These are phyloP conservation scores for Trachelus tabidus DNA, from an alignment of 2,888 invertebrate genomes.

Conservation along the genomic window DNA sequence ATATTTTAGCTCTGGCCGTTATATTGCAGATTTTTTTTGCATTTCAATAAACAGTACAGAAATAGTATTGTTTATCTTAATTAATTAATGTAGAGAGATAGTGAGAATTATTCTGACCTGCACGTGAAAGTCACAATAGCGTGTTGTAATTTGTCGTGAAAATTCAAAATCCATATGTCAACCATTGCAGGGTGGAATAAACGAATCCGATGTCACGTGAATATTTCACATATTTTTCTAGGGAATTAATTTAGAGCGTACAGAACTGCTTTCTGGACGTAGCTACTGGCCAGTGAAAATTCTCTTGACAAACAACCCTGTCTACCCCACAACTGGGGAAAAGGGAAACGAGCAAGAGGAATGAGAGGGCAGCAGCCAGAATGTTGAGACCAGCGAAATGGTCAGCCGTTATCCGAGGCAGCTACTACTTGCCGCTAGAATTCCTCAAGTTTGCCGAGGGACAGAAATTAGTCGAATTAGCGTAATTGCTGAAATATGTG, in stretches of 20 bases:
- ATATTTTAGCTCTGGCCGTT: not conserved
- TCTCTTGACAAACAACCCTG: constrained; percentile 44
- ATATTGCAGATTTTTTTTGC: not conserved
- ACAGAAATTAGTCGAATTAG: constrained; percentile 44
- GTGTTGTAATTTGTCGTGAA: constrained; percentile 34
- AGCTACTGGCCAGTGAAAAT: constrained; percentile 32
- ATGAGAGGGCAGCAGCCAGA: not conserved
- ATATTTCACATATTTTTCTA: constrained; percentile 51
- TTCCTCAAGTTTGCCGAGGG: constrained; percentile 44
- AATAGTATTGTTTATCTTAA: not conserved
- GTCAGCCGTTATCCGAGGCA: constrained; percentile 11
- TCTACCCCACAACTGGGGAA: not conserved
- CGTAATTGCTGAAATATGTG: constrained; percentile 46
- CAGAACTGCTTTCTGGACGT: constrained; percentile 1
- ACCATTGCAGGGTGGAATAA: constrained; percentile 21
- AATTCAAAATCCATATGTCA: constrained; percentile 43
- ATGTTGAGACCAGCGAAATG: constrained; percentile 3
- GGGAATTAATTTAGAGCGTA: constrained; percentile 44
- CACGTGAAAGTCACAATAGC: not conserved
- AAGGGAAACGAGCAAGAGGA: constrained; percentile 3
- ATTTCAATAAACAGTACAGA: not conserved
- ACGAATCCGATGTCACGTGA: constrained; percentile 20
- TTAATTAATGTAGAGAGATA: not conserved
- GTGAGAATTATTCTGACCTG: not conserved
- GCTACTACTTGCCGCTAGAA: constrained; percentile 18